A percentile compares a stretch with the other conserved stretches of the same genome.
Evolutionary conservation across 30 jellyfish, hydroid and myxozoan species (phyloP).

Genomic region (Rhopilema esculentum): DNA sequence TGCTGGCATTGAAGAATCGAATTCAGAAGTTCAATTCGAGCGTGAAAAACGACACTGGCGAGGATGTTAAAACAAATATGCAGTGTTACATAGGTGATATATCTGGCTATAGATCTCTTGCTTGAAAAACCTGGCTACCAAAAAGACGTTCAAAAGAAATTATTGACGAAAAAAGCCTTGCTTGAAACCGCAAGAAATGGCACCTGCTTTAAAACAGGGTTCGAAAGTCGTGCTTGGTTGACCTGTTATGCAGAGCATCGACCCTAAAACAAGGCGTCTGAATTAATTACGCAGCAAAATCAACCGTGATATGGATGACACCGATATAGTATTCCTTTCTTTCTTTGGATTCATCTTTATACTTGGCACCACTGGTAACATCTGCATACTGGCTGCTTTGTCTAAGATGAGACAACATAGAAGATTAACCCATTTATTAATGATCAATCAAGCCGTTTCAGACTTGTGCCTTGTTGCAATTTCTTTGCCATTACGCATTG

Average conservation of each 20-base stretch:
- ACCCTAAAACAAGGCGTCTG: neutral
- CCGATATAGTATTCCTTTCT: neutral
- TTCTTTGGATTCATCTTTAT: neutral
- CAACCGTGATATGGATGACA: neutral
- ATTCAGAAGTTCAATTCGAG: neutral
- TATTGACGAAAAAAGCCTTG: too few species aligned
- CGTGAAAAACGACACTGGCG: neutral
- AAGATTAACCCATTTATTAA: conserved; percentile 35
- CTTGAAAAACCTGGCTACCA: neutral
- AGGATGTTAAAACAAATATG: neutral
- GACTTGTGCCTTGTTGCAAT: conserved; percentile 29
- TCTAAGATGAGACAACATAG: conserved; percentile 10
- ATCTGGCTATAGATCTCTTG: neutral
- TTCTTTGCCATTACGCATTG: conserved; percentile 36
- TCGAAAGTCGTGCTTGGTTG: neutral
- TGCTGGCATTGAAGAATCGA: neutral
- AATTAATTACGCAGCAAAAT: too few species aligned
- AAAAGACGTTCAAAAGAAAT: too few species aligned
- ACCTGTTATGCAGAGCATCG: neutral
- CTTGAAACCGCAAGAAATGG: neutral
- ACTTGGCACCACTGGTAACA: conserved; percentile 15
- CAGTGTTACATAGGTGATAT: neutral
- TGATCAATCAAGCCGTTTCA: conserved; percentile 57
- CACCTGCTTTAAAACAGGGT: neutral
- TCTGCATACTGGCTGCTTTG: conserved; percentile 24